These are phyloP conservation scores for Cyprinodon tularosa DNA, from an alignment of 2,113 vertebrate genomes.

Conservation along the genomic window DNA sequence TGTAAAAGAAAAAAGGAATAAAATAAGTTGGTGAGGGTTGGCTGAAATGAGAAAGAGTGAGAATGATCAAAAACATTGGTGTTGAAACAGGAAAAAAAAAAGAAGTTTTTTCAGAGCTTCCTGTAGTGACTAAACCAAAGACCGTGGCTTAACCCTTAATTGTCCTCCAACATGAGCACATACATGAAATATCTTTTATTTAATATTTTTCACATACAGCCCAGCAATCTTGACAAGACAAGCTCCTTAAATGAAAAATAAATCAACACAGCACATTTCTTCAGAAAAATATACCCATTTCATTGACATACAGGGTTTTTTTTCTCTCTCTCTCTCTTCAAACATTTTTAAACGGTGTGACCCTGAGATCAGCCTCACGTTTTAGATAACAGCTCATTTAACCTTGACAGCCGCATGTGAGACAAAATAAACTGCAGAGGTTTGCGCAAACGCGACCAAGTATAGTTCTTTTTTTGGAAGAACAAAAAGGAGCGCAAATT, in stretches of 20 bases:
- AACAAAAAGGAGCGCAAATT: background rate
- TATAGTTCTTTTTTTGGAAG: background rate
- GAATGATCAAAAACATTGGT: constrained; percentile 36
- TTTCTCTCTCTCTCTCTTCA: constrained; percentile 17
- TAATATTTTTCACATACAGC: too few relatives aligned
- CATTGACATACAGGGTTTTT: background rate
- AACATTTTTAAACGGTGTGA: constrained; percentile 49
- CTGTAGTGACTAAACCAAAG: constrained; percentile 42
- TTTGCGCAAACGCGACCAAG: constrained; percentile 23
- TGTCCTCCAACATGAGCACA: constrained; percentile 26
- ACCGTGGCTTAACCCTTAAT: constrained; percentile 52
- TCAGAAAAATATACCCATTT: background rate
- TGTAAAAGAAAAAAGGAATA: background rate
- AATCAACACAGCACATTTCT: background rate
- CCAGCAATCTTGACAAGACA: background rate
- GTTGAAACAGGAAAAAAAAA: constrained; percentile 36
- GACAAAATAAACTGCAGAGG: constrained; percentile 48
- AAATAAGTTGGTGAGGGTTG: background rate
- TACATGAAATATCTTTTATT: constrained; percentile 21
- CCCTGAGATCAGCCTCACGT: constrained; percentile 61
- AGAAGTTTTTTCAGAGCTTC: constrained; percentile 4
- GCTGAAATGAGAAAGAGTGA: background rate
- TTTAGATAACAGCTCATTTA: constrained; percentile 62
- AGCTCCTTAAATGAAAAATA: background rate
- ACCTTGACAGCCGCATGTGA: constrained; percentile 61